These are phyloP conservation scores for Gasteruption jaculator DNA, from an alignment of 2,888 invertebrate species.

Conservation along the genomic window DNA sequence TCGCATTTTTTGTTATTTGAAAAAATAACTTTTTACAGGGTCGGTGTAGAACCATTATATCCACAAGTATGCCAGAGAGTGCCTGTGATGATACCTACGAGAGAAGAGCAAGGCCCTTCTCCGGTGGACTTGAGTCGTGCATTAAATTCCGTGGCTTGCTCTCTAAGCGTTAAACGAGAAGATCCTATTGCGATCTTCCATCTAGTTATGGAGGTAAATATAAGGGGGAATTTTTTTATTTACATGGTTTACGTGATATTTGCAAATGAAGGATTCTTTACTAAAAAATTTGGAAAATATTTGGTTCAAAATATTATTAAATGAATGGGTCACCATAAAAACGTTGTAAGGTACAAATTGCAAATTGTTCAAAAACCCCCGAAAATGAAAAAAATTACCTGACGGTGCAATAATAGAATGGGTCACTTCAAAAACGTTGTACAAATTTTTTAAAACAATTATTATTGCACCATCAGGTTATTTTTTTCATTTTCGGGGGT, in stretches of 20 bases:
- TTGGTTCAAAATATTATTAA: no score
- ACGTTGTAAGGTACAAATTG: no score
- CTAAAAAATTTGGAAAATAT: no score
- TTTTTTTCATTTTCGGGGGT: no score
- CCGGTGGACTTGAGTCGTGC: conserved; percentile 79
- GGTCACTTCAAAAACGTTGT: no score
- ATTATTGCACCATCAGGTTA: no score
- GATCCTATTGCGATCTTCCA: conserved; percentile 78
- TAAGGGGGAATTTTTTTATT: conserved; percentile 1
- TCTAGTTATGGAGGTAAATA: conserved; percentile 70
- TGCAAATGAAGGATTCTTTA: neutral
- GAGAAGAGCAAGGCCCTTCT: conserved; percentile 51
- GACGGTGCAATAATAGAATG: no score
- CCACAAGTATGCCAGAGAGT: conserved; percentile 77
- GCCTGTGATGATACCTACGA: conserved; percentile 51
- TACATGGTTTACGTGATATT: conserved; percentile 6
- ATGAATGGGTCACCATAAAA: no score
- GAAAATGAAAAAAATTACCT: no score
- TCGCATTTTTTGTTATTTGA: no score
- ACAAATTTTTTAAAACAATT: no score
- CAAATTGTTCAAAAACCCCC: no score
- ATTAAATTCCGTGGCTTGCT: conserved; percentile 85
- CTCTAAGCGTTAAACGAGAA: conserved; percentile 73
- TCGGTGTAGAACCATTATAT: conserved; percentile 89
- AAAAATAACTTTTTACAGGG: conserved; percentile 65